These are phyloP conservation scores for Chymomyza amoena DNA, from an alignment of 2,888 invertebrate species.

Conservation along the genomic window DNA sequence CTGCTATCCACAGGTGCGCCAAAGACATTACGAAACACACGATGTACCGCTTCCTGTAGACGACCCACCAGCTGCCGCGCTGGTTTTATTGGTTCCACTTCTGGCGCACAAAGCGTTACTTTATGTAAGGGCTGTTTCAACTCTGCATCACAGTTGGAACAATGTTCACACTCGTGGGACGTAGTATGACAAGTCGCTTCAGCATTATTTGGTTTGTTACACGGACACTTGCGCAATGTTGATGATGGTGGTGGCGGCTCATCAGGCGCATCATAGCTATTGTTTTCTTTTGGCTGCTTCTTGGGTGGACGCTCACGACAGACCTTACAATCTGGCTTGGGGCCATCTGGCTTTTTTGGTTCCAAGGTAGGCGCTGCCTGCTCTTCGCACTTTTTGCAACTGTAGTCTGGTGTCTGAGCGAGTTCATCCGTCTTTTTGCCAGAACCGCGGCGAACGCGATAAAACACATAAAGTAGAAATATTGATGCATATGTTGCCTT, in stretches of 20 bases:
- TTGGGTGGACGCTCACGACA: slow-evolving; percentile 46
- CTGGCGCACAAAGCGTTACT: not conserved
- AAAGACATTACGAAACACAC: slow-evolving; percentile 40
- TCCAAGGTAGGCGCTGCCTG: not conserved
- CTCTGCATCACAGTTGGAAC: not conserved
- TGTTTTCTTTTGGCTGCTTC: slow-evolving; percentile 24
- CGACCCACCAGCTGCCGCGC: slow-evolving; percentile 40
- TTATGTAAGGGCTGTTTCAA: not conserved
- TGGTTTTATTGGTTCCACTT: slow-evolving; percentile 32
- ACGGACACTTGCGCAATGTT: slow-evolving; percentile 41
- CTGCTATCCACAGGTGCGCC: slow-evolving; percentile 35
- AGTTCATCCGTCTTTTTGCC: slow-evolving; percentile 11
- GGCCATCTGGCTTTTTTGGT: not conserved
- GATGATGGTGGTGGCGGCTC: slow-evolving; percentile 29
- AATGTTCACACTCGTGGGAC: not conserved
- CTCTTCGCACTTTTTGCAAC: slow-evolving; percentile 20
- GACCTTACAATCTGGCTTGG: slow-evolving; percentile 39
- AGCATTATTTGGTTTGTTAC: slow-evolving; percentile 35
- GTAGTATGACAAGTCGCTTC: not conserved
- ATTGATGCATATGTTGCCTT: not conserved
- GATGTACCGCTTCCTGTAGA: slow-evolving; percentile 47
- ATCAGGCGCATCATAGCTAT: slow-evolving; percentile 23
- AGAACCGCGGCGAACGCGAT: slow-evolving; percentile 44
- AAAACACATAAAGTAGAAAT: slow-evolving; percentile 8
- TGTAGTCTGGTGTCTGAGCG: slow-evolving; percentile 24